Evolutionary conservation across 2,797 vertebrate genomes (phyloP).

Genomic region (Nasua narica): DNA sequence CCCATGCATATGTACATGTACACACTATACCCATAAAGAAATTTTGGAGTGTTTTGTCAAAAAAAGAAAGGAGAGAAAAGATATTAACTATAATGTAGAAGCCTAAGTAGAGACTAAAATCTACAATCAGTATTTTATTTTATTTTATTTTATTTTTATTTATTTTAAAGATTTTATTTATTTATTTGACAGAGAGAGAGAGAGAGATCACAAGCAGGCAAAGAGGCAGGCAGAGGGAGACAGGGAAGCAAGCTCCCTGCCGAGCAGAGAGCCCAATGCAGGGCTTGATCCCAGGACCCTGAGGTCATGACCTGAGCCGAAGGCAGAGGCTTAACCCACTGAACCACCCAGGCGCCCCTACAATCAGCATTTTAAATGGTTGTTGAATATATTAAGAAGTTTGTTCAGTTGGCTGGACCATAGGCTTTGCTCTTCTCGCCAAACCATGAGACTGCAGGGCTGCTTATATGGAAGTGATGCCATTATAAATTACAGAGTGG

Average conservation of each 20-base stretch:
- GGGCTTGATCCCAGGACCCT: no score
- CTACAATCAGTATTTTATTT: not conserved
- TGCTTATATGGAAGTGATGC: not conserved
- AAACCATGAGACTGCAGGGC: not conserved
- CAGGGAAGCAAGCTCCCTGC: no score
- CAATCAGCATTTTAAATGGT: not conserved
- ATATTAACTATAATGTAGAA: not conserved
- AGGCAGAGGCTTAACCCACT: no score
- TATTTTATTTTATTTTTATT: no score
- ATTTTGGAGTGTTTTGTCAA: not conserved
- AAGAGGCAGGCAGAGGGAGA: no score
- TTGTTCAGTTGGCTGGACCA: not conserved
- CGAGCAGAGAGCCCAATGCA: no score
- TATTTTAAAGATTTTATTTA: no score
- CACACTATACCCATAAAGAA: not conserved
- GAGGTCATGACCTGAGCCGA: no score
- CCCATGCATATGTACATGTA: rapidly evolving
- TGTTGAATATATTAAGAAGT: not conserved
- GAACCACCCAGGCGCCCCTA: no score
- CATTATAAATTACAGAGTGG: not conserved
- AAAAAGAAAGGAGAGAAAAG: not conserved
- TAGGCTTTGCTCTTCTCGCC: not conserved
- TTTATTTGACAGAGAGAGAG: no score
- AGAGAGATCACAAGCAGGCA: no score
- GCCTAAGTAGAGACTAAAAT: not conserved